phyloP scores from a whole-genome alignment of 2,888 invertebrate species.

The Drosophila histrio region DNA sequence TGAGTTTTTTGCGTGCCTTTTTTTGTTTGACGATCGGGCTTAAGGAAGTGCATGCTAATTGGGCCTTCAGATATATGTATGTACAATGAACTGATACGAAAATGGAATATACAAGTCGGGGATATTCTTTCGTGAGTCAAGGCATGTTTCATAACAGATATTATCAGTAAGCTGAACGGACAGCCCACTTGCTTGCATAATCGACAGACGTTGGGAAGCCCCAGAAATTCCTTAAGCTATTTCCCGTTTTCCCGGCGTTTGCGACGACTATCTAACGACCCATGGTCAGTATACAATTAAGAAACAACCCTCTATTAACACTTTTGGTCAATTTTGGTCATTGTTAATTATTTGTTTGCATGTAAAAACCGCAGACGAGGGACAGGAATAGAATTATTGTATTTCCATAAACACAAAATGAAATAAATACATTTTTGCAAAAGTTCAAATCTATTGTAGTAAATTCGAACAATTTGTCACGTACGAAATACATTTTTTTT shows the following conservation, averaged over 20 bases:
- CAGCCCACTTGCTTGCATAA: constrained; percentile 11
- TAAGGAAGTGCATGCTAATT: constrained; percentile 61
- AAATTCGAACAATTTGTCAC: constrained; percentile 36
- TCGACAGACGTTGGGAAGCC: constrained; percentile 28
- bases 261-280: constrained; percentile 15
- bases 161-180: not conserved
- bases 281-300: constrained; percentile 6
- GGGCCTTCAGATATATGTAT: constrained; percentile 20
- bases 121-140: constrained; percentile 12
- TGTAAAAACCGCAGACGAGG: constrained; percentile 35
- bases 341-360: constrained; percentile 73
- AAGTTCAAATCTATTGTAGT: constrained; percentile 13
- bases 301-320: constrained; percentile 17
- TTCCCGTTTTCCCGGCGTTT: not conserved
- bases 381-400: constrained; percentile 59
- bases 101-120: constrained; percentile 17
- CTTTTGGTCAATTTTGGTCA: constrained; percentile 21
- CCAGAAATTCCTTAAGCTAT: constrained; percentile 36
- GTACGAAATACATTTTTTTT: constrained; percentile 19
- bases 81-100: constrained; percentile 20
- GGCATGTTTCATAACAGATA: constrained; percentile 3
- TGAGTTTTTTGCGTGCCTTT: constrained; percentile 64
- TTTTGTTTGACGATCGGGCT: constrained; percentile 25
- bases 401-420: constrained; percentile 40
- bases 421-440: constrained; percentile 18